These are phyloP conservation scores for Drosophila auraria DNA, from an alignment of 1,140 invertebrate species.

Conservation along the genomic window DNA sequence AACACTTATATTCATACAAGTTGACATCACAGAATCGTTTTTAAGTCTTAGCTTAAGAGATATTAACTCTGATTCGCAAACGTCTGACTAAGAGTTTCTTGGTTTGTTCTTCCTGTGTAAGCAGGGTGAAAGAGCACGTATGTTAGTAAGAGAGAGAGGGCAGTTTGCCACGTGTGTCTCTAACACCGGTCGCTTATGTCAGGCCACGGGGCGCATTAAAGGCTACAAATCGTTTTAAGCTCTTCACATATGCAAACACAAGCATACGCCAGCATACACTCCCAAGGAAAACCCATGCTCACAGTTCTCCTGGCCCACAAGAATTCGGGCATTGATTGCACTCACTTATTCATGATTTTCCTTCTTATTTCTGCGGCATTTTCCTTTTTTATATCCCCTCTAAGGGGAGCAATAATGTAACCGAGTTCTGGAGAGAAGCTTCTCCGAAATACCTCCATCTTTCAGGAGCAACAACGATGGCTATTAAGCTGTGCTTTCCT, in stretches of 20 bases:
- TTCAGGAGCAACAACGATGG: conserved; percentile 1
- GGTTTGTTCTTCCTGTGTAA: neutral
- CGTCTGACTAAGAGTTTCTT: neutral
- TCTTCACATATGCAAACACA: conserved; percentile 66
- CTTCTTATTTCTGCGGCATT: conserved; percentile 59
- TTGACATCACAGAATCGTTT: no score
- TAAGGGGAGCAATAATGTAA: conserved; percentile 28
- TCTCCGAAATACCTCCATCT: conserved; percentile 9
- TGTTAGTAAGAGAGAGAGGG: neutral
- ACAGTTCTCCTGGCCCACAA: conserved; percentile 18
- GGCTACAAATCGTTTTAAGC: conserved; percentile 76
- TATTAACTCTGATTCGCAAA: neutral
- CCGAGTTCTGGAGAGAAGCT: conserved; percentile 14
- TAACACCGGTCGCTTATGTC: conserved; percentile 69
- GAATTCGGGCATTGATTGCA: conserved; percentile 66
- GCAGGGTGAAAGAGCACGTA: neutral
- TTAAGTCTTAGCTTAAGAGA: neutral
- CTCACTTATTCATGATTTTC: conserved; percentile 74
- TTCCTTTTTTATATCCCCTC: conserved; percentile 47
- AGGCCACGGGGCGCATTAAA: conserved; percentile 74
- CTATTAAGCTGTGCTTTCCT: conserved; percentile 17
- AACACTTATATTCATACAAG: no score
- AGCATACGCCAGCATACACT: conserved; percentile 17
- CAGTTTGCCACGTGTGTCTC: conserved; percentile 37
- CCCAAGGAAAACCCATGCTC: conserved; percentile 8